Base-by-base conservation (phyloP, 2,797 vertebrate species). In the Microcaecilia unicolor region DNA sequence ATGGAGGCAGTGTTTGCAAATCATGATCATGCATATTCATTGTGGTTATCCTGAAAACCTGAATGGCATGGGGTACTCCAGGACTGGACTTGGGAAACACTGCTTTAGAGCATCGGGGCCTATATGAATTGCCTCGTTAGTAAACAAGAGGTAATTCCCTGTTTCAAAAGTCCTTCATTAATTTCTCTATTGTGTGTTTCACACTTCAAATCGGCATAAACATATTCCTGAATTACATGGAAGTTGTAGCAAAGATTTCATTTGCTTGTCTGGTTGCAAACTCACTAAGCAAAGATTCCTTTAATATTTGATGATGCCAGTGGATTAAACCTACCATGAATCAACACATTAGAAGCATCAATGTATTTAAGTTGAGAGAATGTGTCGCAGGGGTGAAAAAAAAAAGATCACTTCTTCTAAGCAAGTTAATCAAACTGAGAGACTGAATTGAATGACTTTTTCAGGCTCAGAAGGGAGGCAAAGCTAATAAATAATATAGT, bases 291-390 rank as follows among this genome's bases (percentile, higher is more conserved):
- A 48, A 58, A 44, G 49, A 47, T 49, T 37, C 29, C 28, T 57
- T 66, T 62, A 48, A 34, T 55, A 46, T 65, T 61, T 55, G 60
- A 67, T 57, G 23, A 22, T 39, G 54, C 32, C 20, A 28, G 46
- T 37, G 45, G 62, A 54, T 50, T 62, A 60, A 50, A 48, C 57
- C 46, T 50, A 21, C 22, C 49, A 45, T 62, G 58, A 66, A 60
- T 64, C 61, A 52, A 60, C 58, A 59, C 57, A 67, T 70, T 71
- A 67, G 37, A 46, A 60, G 59, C 45, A 58, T 46, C 44, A 40
- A 50, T 55, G 15, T 65, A 60, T 71, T 69, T 64, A 41, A 1
- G 5, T 51, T 64, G 52, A 28, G 45, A 40, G 33, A 43, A 47
- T 47, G 41, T 36, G 40, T 51, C 44, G 30, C 27, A 40, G 61